Evolutionary conservation across 2,797 vertebrate genomes (phyloP), one percentile per base, ranked within the genome.

Genomic region (Remorina albescens): DNA sequence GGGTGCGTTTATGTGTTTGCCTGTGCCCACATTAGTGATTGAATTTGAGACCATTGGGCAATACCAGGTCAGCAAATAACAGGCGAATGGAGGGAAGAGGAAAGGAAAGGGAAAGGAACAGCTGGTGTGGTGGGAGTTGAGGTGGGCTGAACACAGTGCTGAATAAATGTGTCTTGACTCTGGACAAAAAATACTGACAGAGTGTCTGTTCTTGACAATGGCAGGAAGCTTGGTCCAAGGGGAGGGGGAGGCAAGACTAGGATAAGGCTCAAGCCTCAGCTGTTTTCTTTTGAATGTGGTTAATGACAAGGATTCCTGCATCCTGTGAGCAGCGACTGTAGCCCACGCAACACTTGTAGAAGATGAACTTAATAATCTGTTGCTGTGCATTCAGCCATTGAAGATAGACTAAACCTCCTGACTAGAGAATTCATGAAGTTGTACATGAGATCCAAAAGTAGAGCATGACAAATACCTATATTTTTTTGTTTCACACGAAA

Each of bases 61-160:
- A 46, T 62, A 58, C 71, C 77, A 71, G 68, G 51, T 70, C 74
- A 71, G 66, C 12, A 49, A 68, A 72, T 70, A 77, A 66, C 65
- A 78, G 62, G 56, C 11, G 28, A 69, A 72, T 65, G 53, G 30
- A 63, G 67, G 72, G 58, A 75, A 63, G 51, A 70, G 51, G 69
- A 37, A 47, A 57, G 67, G 51, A 67, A 72, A 53, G 57, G 72
- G 70, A 80, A 66, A 84, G 73, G 73, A 88, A 85, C 85, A 91
- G 82, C 88, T 92, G 89, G 61, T 80, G 66, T 70, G 28, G 86
- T 89, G 82, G 84, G 90, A 83, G 84, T 70, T 23, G 65, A 81
- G 77, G 82, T 79, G 74, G 74, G 74, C 54, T 64, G 71, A 81
- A 81, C 74, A 62, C 71, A 30, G 62, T 47, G 44, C 67, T 78